Conservation (phyloP, 2,113 vertebrate genomes). For the pig (Sus scrofa) region T2T-Sscrofa CM000820.6:82196001-82196500, state of each 20-base stretch:
- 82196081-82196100: neutral
- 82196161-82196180: neutral
- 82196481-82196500: neutral
- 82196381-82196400: neutral
- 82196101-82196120: neutral
- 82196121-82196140: neutral
- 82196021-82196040: neutral
- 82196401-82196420: neutral
- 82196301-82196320: neutral
- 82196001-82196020: neutral
- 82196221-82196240: neutral
- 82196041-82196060: neutral
- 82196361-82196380: neutral
- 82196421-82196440: constrained; percentile 29
- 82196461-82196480: neutral
- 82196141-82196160: neutral
- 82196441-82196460: neutral
- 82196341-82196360: neutral
- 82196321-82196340: neutral
- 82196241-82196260: neutral
- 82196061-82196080: neutral
- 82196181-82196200: neutral
- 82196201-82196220: neutral
- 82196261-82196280: neutral
- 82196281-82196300: neutral